Evolutionary conservation across 2,888 invertebrate genomes (phyloP).

Genomic region (Euplagia quadripunctaria): DNA sequence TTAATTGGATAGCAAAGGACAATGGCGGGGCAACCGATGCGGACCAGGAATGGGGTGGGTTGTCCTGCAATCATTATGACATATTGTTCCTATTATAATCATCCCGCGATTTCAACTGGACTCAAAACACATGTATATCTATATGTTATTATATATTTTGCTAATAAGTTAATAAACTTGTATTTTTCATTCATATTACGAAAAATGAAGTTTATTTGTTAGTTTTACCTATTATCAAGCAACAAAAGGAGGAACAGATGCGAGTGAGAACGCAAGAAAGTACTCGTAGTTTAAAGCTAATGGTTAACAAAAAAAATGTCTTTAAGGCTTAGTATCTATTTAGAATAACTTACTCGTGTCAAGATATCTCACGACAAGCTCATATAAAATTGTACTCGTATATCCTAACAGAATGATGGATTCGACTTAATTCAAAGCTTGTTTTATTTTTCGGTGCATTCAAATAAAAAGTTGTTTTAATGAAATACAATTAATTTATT

Average conservation of each 20-base stretch:
- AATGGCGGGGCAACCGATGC: conserved; percentile 71
- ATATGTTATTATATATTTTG: neutral
- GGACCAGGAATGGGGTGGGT: conserved; percentile 60
- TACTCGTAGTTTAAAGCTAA: no score
- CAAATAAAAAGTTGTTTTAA: no score
- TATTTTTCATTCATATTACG: neutral
- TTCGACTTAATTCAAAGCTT: no score
- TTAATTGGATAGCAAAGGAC: conserved; percentile 82
- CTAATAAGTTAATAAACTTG: neutral
- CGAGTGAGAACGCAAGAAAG: no score
- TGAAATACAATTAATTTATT: no score
- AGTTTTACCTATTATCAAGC: neutral
- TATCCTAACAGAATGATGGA: no score
- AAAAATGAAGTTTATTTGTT: neutral
- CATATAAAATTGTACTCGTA: no score
- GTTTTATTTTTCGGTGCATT: no score
- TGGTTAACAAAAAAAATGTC: no score
- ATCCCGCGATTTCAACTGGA: conserved; percentile 67
- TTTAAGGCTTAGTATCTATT: no score
- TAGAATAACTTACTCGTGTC: no score
- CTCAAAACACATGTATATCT: conserved; percentile 9
- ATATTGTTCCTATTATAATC: conserved; percentile 79
- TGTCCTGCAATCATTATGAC: conserved; percentile 76
- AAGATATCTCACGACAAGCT: no score
- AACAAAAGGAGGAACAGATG: neutral